These are phyloP conservation scores for Podarcis raffonei DNA, from an alignment of 2,113 vertebrate species.

Conservation along the genomic window DNA sequence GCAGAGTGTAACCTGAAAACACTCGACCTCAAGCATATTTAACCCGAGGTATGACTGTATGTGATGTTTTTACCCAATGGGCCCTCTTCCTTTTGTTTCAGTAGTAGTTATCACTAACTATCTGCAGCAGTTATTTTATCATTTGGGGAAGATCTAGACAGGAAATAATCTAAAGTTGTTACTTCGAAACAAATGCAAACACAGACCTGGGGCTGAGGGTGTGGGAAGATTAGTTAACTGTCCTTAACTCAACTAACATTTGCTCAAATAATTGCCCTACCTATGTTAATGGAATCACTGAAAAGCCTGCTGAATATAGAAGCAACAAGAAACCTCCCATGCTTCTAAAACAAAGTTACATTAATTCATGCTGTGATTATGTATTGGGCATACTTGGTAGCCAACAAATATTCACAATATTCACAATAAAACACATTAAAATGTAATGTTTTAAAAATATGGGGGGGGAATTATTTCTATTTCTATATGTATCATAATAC, in stretches of 20 bases:
- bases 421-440: too few relatives aligned
- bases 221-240: fast-evolving
- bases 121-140: background rate
- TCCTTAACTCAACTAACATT: background rate
- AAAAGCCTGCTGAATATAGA: background rate
- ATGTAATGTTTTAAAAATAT: too few relatives aligned
- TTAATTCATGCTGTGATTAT: too few relatives aligned
- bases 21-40: too few relatives aligned
- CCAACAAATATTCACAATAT: too few relatives aligned
- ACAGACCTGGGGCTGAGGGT: background rate
- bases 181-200: background rate
- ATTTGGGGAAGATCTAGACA: constrained; percentile 22
- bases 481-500: too few relatives aligned
- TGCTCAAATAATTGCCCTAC: fast-evolving
- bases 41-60: background rate
- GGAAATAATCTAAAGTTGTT: background rate
- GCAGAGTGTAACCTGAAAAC: too few relatives aligned
- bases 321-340: background rate
- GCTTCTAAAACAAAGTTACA: too few relatives aligned
- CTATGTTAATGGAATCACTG: fast-evolving
- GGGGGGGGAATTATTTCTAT: too few relatives aligned
- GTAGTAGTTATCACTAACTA: constrained; percentile 1
- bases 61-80: constrained; percentile 16
- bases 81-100: constrained; percentile 25
- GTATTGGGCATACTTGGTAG: too few relatives aligned